Base-by-base conservation (phyloP, 2,797 vertebrate genomes). In the Hephaestus fuliginosus region DNA sequence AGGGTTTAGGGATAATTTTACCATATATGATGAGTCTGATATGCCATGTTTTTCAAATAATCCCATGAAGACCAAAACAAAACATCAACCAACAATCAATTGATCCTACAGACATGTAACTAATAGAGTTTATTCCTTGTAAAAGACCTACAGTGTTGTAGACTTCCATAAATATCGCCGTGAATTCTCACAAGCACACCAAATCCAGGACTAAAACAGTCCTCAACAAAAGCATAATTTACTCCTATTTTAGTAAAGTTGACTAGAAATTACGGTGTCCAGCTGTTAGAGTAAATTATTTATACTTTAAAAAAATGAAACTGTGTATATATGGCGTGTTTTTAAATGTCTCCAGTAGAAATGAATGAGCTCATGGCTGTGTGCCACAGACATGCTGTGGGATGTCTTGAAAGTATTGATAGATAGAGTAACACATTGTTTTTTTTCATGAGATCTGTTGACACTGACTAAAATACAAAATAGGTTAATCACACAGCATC, bases 21-120 rank as follows among this genome's bases (percentile, higher is more conserved):
- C 39, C 46, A 15, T n/a, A 52, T 63, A 60, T 5, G n/a, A 63
- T 41, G 28, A 41, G 10, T 74, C 25, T 43, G 30, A 30, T 46
- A 20, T 52, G 67, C 30, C 62, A 43, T 46, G 30, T 44, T 63
- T 60, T 4, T 58, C 9, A 28, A 58, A 30, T 15, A 25, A 57
- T 69, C 43, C 43, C 33, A 63, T n/a, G 3, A 15, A 44, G 25
- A n/a, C 20, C 49, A 51, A 51, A 51, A 20, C n/a, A 62, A n/a
- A 15, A 52, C 7, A 22, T 28, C 30, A 72, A 57, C 28, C 65
- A 61, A 14, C 18, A 74, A 71, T 51, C 15, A n/a, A 64, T 17
- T 44, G 49, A 80, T 72, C 44, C 17, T 30, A 12, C n/a, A 15
- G 10, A 48, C 4, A 33, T 43, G 44, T 39, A 18, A 17, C 7